Evolutionary conservation across 2,888 invertebrate genomes (phyloP).

Genomic region (Charanyca ferruginea): DNA sequence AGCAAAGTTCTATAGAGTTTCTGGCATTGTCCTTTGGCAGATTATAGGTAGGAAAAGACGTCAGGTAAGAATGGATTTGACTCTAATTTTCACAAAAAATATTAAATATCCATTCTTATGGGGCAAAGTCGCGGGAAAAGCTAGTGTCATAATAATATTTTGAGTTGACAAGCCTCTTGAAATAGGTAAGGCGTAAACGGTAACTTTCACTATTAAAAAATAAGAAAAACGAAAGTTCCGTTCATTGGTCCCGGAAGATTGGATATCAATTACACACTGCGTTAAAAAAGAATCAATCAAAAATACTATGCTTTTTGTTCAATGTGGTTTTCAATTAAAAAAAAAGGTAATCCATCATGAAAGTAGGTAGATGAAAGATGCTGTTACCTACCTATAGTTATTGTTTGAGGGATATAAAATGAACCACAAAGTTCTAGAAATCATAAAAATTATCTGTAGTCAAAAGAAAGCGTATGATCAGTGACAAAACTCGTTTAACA

Average conservation of each 20-base stretch:
- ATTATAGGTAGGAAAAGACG: too few relatives aligned
- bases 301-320: constrained; percentile 30
- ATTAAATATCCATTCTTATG: too few relatives aligned
- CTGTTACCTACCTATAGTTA: constrained; percentile 1
- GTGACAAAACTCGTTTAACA: too few relatives aligned
- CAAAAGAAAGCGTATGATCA: too few relatives aligned
- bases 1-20: too few relatives aligned
- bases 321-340: constrained; percentile 11
- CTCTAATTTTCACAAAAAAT: too few relatives aligned
- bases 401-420: background rate
- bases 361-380: constrained; percentile 10
- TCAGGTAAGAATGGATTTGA: too few relatives aligned
- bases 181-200: constrained; percentile 9
- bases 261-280: constrained; percentile 43
- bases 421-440: background rate
- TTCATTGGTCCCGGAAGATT: constrained; percentile 38
- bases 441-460: too few relatives aligned
- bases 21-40: too few relatives aligned
- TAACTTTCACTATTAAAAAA: constrained; percentile 32
- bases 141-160: too few relatives aligned
- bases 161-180: background rate
- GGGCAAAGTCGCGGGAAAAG: too few relatives aligned
- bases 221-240: constrained; percentile 42
- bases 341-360: constrained; percentile 33
- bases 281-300: constrained; percentile 49